These are phyloP conservation scores for Bombus fervidus DNA, from an alignment of 1,140 invertebrate species.

Conservation along the genomic window DNA sequence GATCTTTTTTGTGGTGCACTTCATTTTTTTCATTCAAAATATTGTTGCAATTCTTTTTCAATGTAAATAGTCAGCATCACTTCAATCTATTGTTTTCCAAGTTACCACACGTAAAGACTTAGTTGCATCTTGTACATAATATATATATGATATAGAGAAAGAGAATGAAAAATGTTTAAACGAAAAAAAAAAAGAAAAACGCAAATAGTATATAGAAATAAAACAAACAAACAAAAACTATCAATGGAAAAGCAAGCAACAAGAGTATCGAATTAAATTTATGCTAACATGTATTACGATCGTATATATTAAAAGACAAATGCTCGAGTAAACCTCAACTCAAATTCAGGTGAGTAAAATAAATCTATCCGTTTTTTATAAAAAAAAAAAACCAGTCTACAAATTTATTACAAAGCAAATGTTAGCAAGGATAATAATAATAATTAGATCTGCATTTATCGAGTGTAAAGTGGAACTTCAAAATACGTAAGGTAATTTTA, in stretches of 20 bases:
- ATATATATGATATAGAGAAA: constrained; percentile 5
- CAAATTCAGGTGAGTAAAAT: constrained; percentile 79
- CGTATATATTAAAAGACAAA: constrained; percentile 69
- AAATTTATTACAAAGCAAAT: constrained; percentile 39
- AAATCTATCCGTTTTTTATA: constrained; percentile 76
- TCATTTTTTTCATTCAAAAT: constrained; percentile 38
- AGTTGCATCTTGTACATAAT: neutral
- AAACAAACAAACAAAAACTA: constrained; percentile 14
- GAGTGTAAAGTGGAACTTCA: constrained; percentile 57
- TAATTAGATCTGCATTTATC: constrained; percentile 65
- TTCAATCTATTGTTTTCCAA: constrained; percentile 32
- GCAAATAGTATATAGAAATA: constrained; percentile 1
- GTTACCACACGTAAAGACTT: constrained; percentile 7
- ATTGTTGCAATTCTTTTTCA: constrained; percentile 30
- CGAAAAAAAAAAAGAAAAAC: constrained; percentile 13
- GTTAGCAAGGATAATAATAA: constrained; percentile 34
- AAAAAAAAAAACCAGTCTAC: constrained; percentile 48
- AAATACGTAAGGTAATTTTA: constrained; percentile 5
- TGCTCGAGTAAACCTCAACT: constrained; percentile 78
- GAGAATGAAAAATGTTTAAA: constrained; percentile 18
- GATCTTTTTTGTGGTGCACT: constrained; percentile 31
- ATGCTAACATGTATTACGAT: constrained; percentile 50
- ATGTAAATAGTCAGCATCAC: constrained; percentile 27
- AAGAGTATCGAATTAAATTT: constrained; percentile 49
- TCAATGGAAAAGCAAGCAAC: constrained; percentile 51